phyloP scores from a whole-genome alignment of 2,888 invertebrate genomes.

The Pemphredon lugubris region DNA sequence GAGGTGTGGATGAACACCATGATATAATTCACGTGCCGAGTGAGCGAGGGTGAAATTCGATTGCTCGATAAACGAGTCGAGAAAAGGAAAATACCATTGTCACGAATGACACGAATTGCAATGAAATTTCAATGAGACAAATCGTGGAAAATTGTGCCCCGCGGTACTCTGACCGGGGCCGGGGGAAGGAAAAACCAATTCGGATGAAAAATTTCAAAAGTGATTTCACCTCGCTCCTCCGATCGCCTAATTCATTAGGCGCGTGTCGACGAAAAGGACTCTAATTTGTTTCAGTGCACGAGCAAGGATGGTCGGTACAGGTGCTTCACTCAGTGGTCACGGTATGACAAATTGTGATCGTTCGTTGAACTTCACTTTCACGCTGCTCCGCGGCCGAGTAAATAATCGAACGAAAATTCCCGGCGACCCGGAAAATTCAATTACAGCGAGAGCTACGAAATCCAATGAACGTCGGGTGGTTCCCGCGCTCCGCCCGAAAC shows the following conservation, averaged over 20 bases:
- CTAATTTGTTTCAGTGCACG: constrained; percentile 52
- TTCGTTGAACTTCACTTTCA: not conserved
- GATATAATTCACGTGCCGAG: constrained; percentile 62
- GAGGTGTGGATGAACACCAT: constrained; percentile 63
- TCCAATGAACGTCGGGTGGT: not conserved
- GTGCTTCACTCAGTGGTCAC: constrained; percentile 50
- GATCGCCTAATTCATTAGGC: constrained; percentile 25
- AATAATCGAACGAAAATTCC: no score
- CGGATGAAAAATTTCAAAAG: no score
- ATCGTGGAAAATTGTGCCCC: no score
- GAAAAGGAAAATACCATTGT: no score
- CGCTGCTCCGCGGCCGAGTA: not conserved
- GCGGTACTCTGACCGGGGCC: no score
- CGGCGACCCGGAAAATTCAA: no score
- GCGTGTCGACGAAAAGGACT: constrained; percentile 36
- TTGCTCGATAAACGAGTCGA: constrained; percentile 2
- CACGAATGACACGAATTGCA: no score
- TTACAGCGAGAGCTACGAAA: no score
- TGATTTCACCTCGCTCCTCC: constrained; percentile 57
- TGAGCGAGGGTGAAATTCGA: constrained; percentile 59
- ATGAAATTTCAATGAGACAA: no score
- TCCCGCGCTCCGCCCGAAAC: no score
- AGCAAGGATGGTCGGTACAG: constrained; percentile 48
- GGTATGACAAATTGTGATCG: not conserved
- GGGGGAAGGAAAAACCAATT: no score